Conservation (phyloP, 35 echinoderm and acorn worm genomes). For the Holothuria glaberrima region DNA sequence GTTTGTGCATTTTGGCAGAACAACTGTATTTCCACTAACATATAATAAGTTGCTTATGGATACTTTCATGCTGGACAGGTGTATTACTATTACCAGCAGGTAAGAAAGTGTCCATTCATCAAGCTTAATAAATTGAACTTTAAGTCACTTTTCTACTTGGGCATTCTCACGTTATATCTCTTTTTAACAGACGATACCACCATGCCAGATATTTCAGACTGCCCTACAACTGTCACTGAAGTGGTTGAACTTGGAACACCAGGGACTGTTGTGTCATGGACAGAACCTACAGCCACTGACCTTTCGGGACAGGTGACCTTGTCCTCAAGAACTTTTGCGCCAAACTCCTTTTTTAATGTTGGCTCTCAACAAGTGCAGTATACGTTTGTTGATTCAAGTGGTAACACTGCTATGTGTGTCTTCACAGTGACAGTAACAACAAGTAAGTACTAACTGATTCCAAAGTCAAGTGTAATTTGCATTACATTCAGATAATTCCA, state of each 20-base stretch:
- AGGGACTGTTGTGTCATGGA: constrained; percentile 35
- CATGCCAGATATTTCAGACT: constrained; percentile 56
- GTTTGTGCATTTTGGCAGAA: no score
- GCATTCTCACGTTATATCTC: not conserved
- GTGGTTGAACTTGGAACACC: constrained; percentile 31
- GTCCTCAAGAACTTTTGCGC: not conserved
- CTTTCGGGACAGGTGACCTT: constrained; percentile 26
- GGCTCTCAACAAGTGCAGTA: constrained; percentile 59
- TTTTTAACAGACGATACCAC: constrained; percentile 48
- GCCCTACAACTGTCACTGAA: constrained; percentile 26
- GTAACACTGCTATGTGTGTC: constrained; percentile 48
- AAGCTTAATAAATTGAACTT: not conserved
- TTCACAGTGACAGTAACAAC: constrained; percentile 71
- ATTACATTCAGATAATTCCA: no score
- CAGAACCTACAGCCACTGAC: constrained; percentile 56
- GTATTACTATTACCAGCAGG: no score
- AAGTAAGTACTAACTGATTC: not conserved
- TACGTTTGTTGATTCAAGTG: constrained; percentile 60
- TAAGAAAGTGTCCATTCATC: not conserved
- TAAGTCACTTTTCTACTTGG: not conserved
- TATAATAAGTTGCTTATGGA: no score
- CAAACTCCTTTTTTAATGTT: not conserved
- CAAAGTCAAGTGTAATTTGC: no score
- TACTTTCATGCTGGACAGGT: no score
- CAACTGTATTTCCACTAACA: no score